A percentile compares a stretch with the other conserved stretches of the same genome.
Evolutionary conservation across 1,140 invertebrate species (phyloP).

Genomic region (Drosophila mayri): DNA sequence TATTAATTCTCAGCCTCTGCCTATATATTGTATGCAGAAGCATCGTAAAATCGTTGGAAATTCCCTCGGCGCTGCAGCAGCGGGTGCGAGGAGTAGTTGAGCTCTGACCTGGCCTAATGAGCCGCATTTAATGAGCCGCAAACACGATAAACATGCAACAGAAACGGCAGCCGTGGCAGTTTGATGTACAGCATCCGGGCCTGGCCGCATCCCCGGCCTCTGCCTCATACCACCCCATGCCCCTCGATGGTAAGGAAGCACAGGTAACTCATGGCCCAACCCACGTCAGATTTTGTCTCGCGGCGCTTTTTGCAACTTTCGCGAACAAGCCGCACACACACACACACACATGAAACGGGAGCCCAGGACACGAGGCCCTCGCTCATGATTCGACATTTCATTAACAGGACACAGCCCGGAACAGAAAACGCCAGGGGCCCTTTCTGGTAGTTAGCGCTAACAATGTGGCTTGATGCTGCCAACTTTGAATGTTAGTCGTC

Average conservation of each 20-base stretch:
- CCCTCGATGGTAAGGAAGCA: not conserved
- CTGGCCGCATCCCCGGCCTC: slow-evolving; percentile 1
- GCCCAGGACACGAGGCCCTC: not conserved
- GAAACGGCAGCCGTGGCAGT: slow-evolving; percentile 40
- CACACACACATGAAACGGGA: slow-evolving; percentile 12
- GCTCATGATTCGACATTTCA: slow-evolving; percentile 63
- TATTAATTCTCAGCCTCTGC: slow-evolving; percentile 31
- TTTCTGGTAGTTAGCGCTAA: slow-evolving; percentile 62
- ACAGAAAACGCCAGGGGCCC: slow-evolving; percentile 49
- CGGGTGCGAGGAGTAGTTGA: slow-evolving; percentile 20
- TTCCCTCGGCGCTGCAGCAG: slow-evolving; percentile 26
- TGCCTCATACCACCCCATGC: not conserved
- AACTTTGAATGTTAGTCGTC: slow-evolving; percentile 42
- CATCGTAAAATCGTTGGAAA: slow-evolving; percentile 20
- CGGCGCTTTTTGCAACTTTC: slow-evolving; percentile 63
- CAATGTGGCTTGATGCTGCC: slow-evolving; percentile 58
- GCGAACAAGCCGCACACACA: slow-evolving; percentile 32
- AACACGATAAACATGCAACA: slow-evolving; percentile 58
- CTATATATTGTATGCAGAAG: not conserved
- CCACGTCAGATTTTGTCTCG: slow-evolving; percentile 40
- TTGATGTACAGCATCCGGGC: slow-evolving; percentile 47
- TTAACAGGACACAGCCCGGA: slow-evolving; percentile 67
- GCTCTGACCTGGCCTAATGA: slow-evolving; percentile 66
- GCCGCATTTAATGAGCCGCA: slow-evolving; percentile 72
- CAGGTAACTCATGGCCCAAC: slow-evolving; percentile 10